These are phyloP conservation scores for Rotaria magnacalcarata DNA, from an alignment of 2,888 invertebrate species.

Conservation along the genomic window DNA sequence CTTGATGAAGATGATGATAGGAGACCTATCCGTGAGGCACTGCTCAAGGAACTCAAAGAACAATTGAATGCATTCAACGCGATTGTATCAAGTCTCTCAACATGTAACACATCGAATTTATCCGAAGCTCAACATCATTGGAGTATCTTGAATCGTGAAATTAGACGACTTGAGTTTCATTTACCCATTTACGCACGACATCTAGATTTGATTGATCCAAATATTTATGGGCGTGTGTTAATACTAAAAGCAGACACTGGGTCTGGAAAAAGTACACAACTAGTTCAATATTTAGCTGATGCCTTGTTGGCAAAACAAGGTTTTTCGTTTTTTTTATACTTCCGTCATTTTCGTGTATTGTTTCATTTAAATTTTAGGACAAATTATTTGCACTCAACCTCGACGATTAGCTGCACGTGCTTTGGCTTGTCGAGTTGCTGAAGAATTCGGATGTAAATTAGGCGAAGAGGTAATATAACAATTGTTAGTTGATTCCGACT, in stretches of 20 bases:
- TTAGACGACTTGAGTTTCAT: conserved; percentile 49
- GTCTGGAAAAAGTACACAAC: conserved; percentile 59
- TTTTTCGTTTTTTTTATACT: too few species aligned
- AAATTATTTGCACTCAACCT: conserved; percentile 58
- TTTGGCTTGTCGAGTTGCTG: conserved; percentile 55
- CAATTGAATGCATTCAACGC: not conserved
- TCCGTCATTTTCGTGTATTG: too few species aligned
- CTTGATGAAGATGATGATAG: too few species aligned
- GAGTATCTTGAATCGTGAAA: conserved; percentile 48
- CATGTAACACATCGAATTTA: not conserved
- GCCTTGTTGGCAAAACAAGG: conserved; percentile 50
- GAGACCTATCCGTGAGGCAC: not conserved
- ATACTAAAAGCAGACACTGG: conserved; percentile 58
- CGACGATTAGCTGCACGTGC: conserved; percentile 57
- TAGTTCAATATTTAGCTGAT: conserved; percentile 56
- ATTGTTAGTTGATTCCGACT: too few species aligned
- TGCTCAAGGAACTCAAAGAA: not conserved
- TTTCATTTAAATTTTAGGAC: conserved; percentile 38
- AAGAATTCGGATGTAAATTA: conserved; percentile 52
- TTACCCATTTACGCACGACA: conserved; percentile 54
- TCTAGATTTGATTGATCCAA: conserved; percentile 50
- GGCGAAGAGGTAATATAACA: conserved; percentile 51
- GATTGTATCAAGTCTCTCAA: not conserved
- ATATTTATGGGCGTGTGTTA: conserved; percentile 51
- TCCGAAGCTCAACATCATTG: not conserved